Percentiles rank a stretch among this genome's conserved stretches.
Evolutionary conservation across 2,888 invertebrate genomes (phyloP).

Genomic region (Lordiphosa fenestrarum): DNA sequence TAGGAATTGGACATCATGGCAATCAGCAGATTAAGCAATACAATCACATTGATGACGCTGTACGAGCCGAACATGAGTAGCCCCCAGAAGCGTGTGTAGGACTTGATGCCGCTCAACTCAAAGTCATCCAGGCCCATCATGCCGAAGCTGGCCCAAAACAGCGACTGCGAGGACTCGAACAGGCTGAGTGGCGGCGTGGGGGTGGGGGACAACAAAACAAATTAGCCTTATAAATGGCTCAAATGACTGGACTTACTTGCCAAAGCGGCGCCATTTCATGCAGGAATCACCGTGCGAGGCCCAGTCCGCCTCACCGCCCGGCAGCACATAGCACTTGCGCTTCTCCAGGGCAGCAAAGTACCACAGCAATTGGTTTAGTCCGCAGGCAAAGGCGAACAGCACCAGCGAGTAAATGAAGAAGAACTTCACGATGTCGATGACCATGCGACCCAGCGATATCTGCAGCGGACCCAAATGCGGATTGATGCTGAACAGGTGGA

Average conservation of each 20-base stretch:
- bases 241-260: conserved; percentile 84
- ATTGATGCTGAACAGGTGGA: conserved; percentile 95
- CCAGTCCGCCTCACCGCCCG: conserved; percentile 88
- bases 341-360: conserved; percentile 94
- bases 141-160: conserved; percentile 98
- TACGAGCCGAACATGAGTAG: conserved; percentile 97
- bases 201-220: conserved; percentile 9
- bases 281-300: conserved; percentile 88
- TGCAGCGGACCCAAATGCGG: conserved; percentile 95
- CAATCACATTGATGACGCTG: conserved; percentile 96
- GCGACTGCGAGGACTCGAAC: conserved; percentile 96
- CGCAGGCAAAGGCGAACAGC: conserved; percentile 95
- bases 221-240: conserved; percentile 43
- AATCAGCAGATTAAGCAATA: conserved; percentile 94
- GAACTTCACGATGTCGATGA: conserved; percentile 95
- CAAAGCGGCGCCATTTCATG: conserved; percentile 92
- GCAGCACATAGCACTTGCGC: conserved; percentile 86
- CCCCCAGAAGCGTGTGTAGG: conserved; percentile 96
- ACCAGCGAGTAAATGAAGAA: conserved; percentile 93
- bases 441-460: conserved; percentile 94
- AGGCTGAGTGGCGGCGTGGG: conserved; percentile 82
- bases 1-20: conserved; percentile 99
- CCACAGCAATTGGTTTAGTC: conserved; percentile 95
- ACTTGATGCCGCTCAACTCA: conserved; percentile 92
- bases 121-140: conserved; percentile 94